Conservation (phyloP, 1,140 invertebrate species). For the Drosophila pseudoobscura region DNA sequence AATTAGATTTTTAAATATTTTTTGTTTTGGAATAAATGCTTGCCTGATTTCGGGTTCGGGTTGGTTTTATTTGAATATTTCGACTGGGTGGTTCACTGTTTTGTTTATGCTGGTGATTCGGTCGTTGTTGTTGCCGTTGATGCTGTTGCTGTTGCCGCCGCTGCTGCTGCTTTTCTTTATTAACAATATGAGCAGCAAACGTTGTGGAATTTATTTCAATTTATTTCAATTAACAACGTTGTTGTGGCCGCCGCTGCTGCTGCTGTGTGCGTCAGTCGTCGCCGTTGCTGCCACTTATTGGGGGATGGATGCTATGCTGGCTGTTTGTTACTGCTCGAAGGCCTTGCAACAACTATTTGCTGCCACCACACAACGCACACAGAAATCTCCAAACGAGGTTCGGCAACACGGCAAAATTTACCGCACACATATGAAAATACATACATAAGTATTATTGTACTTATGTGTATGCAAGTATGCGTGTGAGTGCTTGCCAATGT, state of each 20-base stretch:
- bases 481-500: conserved; percentile 14
- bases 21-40: background rate
- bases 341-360: conserved; percentile 77
- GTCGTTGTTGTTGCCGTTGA: conserved; percentile 10
- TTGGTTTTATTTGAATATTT: conserved; percentile 2
- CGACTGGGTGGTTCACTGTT: conserved; percentile 24
- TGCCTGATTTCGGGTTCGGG: background rate
- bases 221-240: conserved; percentile 79
- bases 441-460: conserved; percentile 1
- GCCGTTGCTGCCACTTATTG: conserved; percentile 66
- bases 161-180: conserved; percentile 55
- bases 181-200: conserved; percentile 75
- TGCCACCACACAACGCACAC: conserved; percentile 37
- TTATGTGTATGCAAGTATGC: conserved; percentile 2
- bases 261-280: conserved; percentile 10
- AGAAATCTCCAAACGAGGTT: conserved; percentile 61
- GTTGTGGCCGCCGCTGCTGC: conserved; percentile 10
- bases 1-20: background rate
- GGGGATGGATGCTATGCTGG: conserved; percentile 27
- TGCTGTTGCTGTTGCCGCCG: conserved; percentile 17
- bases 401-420: conserved; percentile 59
- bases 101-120: conserved; percentile 45
- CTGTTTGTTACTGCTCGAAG: conserved; percentile 58
- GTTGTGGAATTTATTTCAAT: conserved; percentile 78
- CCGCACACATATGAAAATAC: conserved; percentile 60